Conservation (phyloP, 2,888 invertebrate species). For the Metacarcinus magister region DNA sequence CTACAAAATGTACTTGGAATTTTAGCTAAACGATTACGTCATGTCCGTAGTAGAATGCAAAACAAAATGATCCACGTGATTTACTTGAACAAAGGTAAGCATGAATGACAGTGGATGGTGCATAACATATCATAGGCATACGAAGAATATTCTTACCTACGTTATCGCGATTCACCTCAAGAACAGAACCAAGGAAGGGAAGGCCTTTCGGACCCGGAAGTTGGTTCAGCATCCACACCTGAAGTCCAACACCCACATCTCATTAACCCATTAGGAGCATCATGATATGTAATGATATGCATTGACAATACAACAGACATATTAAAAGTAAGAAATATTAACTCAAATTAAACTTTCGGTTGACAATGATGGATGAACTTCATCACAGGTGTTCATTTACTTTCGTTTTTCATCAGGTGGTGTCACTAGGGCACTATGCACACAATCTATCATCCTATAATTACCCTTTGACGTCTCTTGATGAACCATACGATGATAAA, state of each 20-base stretch:
- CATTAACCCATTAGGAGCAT: neutral
- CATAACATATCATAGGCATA: too few relatives aligned
- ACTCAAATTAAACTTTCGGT: too few relatives aligned
- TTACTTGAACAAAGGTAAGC: neutral
- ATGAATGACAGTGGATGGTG: neutral
- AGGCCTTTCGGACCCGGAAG: slow-evolving; percentile 47
- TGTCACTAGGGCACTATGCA: too few relatives aligned
- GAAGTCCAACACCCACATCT: neutral
- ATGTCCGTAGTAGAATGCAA: neutral
- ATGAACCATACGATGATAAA: neutral
- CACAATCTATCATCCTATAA: neutral
- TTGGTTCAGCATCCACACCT: slow-evolving; percentile 43
- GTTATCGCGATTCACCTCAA: neutral
- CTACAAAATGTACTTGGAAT: neutral
- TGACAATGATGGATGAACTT: too few relatives aligned
- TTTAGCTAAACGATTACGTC: neutral
- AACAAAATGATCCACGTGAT: neutral
- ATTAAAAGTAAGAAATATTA: too few relatives aligned
- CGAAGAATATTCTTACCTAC: neutral
- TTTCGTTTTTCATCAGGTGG: neutral
- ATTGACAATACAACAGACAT: neutral
- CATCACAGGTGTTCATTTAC: too few relatives aligned
- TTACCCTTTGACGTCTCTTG: neutral
- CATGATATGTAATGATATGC: too few relatives aligned
- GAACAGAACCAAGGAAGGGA: slow-evolving; percentile 16